Percentiles rank a stretch among this genome's conserved stretches.
Evolutionary conservation across 2,888 invertebrate genomes (phyloP).

Genomic region (Tetragonisca angustula): DNA sequence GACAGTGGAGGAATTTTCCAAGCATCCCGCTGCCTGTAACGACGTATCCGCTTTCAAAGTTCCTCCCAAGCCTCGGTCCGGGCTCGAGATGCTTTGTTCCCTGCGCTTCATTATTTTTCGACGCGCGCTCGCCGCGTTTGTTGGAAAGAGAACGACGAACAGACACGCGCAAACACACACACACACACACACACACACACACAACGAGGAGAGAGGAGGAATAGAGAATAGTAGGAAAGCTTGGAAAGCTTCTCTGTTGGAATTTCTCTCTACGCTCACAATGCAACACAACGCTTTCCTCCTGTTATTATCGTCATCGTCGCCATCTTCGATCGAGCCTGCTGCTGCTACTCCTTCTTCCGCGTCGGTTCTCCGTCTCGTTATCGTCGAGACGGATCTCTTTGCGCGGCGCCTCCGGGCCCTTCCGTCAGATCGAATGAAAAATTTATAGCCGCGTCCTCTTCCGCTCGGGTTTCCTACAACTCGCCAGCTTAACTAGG

Average conservation of each 20-base stretch:
- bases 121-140: background rate
- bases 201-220: no score
- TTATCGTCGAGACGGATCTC: slow-evolving; percentile 51
- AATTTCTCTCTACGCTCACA: background rate
- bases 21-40: slow-evolving; percentile 16
- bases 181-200: no score
- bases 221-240: no score
- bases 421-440: slow-evolving; percentile 56
- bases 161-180: background rate
- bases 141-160: background rate
- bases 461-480: slow-evolving; percentile 60
- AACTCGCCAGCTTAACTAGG: slow-evolving; percentile 48
- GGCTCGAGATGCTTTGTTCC: slow-evolving; percentile 22
- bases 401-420: slow-evolving; percentile 34
- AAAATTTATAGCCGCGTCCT: slow-evolving; percentile 65
- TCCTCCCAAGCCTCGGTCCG: background rate
- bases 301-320: slow-evolving; percentile 48
- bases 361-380: slow-evolving; percentile 6
- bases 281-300: background rate
- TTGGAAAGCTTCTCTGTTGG: background rate
- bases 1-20: slow-evolving; percentile 26
- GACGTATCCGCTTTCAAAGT: slow-evolving; percentile 38
- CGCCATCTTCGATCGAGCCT: slow-evolving; percentile 46
- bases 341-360: background rate
- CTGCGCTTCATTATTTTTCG: slow-evolving; percentile 39